Base-by-base conservation (phyloP, 2,113 vertebrate genomes). In the Emydura subglobosa region DNA sequence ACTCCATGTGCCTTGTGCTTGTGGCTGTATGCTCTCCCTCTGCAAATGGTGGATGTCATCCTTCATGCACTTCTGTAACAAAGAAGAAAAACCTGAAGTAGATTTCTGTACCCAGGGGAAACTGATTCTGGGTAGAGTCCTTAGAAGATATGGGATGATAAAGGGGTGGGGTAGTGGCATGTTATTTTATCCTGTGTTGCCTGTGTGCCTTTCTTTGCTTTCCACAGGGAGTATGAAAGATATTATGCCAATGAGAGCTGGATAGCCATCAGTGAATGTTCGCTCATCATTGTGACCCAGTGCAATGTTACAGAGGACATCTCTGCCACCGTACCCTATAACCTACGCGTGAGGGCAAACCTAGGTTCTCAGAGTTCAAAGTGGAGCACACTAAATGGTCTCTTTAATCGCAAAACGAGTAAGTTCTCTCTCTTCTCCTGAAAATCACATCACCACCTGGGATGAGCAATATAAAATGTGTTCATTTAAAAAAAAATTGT, bases 221-320 rank as follows among this genome's bases (percentile, higher is more conserved):
- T 88, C 34, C 44, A 0, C 93, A 98, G 98, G 61, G 98, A 98
- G 50, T 98, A 98, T 0, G 98, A 98, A 22, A 96, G 98, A 59
- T 93, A 97, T 5, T 95, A 98, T 0, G 82, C n/a, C 80, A 97
- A 96, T 3, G 92, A 97, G 61, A 74, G 95, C 95, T 98, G 98
- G 98, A 97, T 98, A 34, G 97, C 97, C 89, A 98, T 87, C 94
- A 95, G 90, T 6, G 96, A 95, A 27, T 98, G 98, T 10, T 96
- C 95, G 6, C 83, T 55, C 44, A 95, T 94, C 5, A 29, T 91
- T 29, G 55, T 29, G n/a, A 96, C 97, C 0, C 2, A 91, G 39
- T 98, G 98, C 50, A 97, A 98, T 29, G 6, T 98, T 86, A 98
- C 98, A 0, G 98, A 98, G 34, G 98, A 98, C 82, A 96, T 98